Conservation (phyloP, 2,113 vertebrate genomes). For the Ranitomeya imitator region DNA sequence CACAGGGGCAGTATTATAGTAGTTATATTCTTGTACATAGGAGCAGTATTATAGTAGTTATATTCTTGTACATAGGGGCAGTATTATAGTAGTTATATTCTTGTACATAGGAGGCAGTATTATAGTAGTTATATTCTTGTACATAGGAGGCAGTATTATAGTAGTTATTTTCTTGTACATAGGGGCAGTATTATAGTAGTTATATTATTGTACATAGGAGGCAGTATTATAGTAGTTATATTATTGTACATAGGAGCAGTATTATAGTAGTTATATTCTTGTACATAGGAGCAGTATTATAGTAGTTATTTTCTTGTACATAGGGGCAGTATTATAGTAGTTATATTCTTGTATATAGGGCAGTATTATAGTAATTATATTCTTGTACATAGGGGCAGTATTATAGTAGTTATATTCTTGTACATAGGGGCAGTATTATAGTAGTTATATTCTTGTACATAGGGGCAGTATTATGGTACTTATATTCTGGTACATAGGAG, state of each 20-base stretch:
- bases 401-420: too few relatives aligned
- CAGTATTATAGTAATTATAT: too few relatives aligned
- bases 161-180: background rate
- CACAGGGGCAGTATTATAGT: background rate
- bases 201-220: slow-evolving; percentile 12
- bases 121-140: background rate
- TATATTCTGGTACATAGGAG: too few relatives aligned
- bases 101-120: background rate
- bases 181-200: slow-evolving; percentile 1
- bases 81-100: background rate
- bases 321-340: background rate
- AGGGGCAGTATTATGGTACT: too few relatives aligned
- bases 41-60: slow-evolving; percentile 13
- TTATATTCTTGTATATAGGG: background rate
- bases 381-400: too few relatives aligned
- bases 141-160: background rate
- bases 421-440: too few relatives aligned
- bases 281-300: background rate
- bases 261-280: too few relatives aligned
- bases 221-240: slow-evolving; percentile 20
- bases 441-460: too few relatives aligned
- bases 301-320: background rate
- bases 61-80: background rate
- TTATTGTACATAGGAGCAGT: slow-evolving; percentile 1
- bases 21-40: slow-evolving; percentile 10